phyloP scores from a whole-genome alignment of 2,888 invertebrate genomes.

The Mesorhabditis spiculigera region DNA sequence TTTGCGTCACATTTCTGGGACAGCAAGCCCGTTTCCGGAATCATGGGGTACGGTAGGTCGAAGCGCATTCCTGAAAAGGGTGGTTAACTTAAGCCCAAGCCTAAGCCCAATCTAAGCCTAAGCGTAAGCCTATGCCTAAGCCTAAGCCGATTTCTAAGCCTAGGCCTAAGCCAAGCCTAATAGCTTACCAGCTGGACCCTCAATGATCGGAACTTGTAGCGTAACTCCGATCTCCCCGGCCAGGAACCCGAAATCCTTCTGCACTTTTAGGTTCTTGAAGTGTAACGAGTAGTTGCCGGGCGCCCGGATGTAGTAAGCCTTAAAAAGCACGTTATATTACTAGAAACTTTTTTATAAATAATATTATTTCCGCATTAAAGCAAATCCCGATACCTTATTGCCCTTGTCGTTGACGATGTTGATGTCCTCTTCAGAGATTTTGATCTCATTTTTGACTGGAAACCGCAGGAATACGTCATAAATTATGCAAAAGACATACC shows the following conservation, averaged over 20 bases:
- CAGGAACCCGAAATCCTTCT: slow-evolving; percentile 44
- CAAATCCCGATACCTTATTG: slow-evolving; percentile 29
- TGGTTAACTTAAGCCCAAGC: background rate
- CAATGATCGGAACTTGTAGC: slow-evolving; percentile 55
- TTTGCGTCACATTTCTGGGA: slow-evolving; percentile 54
- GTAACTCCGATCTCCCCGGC: slow-evolving; percentile 56
- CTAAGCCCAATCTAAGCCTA: background rate
- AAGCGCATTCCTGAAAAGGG: slow-evolving; percentile 46
- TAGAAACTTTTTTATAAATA: background rate
- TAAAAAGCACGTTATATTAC: background rate
- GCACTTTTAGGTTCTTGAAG: slow-evolving; percentile 46
- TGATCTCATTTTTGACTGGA: slow-evolving; percentile 55
- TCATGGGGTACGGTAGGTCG: slow-evolving; percentile 56
- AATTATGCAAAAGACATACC: slow-evolving; percentile 25
- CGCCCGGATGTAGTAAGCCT: slow-evolving; percentile 54
- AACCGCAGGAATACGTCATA: background rate
- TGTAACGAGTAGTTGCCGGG: slow-evolving; percentile 55
- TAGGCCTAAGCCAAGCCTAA: background rate
- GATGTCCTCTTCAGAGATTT: slow-evolving; percentile 53
- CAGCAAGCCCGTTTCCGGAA: slow-evolving; percentile 52
- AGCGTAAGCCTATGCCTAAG: background rate
- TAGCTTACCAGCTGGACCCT: slow-evolving; percentile 51
- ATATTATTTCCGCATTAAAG: background rate
- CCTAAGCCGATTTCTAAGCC: no score
- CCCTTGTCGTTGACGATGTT: slow-evolving; percentile 53